Evolutionary conservation across 2,113 vertebrate species (phyloP), one percentile per base, ranked within the genome.

Genomic region (Pseudolaguvia tuberculata): DNA sequence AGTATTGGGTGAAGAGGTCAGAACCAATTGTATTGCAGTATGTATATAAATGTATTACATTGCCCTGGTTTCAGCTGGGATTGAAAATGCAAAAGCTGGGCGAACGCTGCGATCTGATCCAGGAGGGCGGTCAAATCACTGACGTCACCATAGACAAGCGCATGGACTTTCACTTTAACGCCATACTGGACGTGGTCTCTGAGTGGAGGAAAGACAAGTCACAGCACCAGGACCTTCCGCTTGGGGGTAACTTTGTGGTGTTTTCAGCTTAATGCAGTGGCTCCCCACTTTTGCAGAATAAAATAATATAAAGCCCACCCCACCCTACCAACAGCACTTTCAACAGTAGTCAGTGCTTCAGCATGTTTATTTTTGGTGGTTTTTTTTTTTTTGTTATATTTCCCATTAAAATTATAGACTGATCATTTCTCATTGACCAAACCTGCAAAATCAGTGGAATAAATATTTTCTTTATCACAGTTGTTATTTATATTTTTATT

Each of bases 111-210:
- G 96, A 98, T 88, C 92, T 99, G 83, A 93, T 99, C 83, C 95
- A 98, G 89, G 96, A 97, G 89, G 94, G 94, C 39, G 97, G 97
- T 76, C 92, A 90, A 76, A 90, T 89, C 73, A 97, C 94, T 27
- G 96, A 99, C 83, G 91, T 93, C 2, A 89, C 95, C 84, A 93
- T 98, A 69, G 97, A 99, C 91, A 98, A 98, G 86, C 95, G 96
- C 82, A 99, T 99, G 96, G 96, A 98, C 85, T 99, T 99, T 85
- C 97, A 99, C 90, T 99, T 99, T 86, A 99, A 99, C 87, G 95
- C 94, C 81, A 95, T 99, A 87, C 88, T 99, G 86, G 97, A 99
- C 82, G 95, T 98, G 25, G 94, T 98, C 70, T 94, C 97, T n/a
- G 96, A 98, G 77, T 98, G 96, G 96, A 94, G 97, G 86, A 98